phyloP scores from a whole-genome alignment of 2,797 vertebrate genomes.

The Thamnophis elegans region DNA sequence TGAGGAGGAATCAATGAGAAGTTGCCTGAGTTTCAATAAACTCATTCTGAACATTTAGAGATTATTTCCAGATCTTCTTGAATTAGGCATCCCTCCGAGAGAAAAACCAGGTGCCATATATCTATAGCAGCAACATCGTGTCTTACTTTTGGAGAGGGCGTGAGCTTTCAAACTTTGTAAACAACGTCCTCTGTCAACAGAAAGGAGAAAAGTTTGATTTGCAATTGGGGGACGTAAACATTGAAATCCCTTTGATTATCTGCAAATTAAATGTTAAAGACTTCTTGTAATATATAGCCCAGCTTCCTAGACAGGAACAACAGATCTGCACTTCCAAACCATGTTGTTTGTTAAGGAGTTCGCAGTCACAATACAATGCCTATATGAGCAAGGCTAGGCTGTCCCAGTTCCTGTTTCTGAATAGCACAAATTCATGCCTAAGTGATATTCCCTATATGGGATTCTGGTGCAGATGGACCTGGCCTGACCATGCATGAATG shows the following conservation, averaged over 20 bases:
- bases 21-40: constrained; percentile 53
- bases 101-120: constrained; percentile 45
- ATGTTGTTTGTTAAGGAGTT: not conserved
- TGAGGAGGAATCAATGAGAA: constrained; percentile 53
- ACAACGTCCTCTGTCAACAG: constrained; percentile 52
- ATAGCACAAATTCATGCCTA: not conserved
- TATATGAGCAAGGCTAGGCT: not conserved
- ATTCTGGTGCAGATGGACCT: not conserved
- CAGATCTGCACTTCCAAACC: not conserved
- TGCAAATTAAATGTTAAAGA: constrained; percentile 32
- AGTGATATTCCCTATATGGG: not conserved
- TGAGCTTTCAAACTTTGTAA: constrained; percentile 51
- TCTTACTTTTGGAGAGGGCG: constrained; percentile 43
- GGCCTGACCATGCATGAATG: not conserved
- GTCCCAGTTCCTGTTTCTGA: not conserved
- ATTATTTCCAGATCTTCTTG: constrained; percentile 55
- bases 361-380: not conserved
- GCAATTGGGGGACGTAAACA: not conserved
- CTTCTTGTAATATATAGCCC: constrained; percentile 14
- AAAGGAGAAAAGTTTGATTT: constrained; percentile 41
- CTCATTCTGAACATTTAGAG: constrained; percentile 56
- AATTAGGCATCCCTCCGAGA: constrained; percentile 44
- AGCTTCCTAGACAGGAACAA: not conserved
- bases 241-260: constrained; percentile 41
- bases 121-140: constrained; percentile 44